These are phyloP conservation scores for Leptopilina clavipes DNA, from an alignment of 1,140 invertebrate species.

Conservation along the genomic window DNA sequence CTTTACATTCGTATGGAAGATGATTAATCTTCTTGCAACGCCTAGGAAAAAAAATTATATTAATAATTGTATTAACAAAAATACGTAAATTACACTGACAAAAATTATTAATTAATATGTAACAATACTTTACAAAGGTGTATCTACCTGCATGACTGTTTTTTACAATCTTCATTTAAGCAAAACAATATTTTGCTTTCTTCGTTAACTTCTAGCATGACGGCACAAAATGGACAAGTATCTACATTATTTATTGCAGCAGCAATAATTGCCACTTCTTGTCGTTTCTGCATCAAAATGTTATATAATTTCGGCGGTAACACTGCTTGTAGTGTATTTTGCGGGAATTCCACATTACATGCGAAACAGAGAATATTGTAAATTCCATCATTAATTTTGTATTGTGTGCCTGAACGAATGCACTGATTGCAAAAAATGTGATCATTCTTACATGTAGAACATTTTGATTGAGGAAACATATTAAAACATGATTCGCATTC, in stretches of 20 bases:
- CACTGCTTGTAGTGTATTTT: neutral
- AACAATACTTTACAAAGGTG: too few relatives aligned
- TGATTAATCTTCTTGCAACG: constrained; percentile 78
- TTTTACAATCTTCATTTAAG: constrained; percentile 79
- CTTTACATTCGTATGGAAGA: constrained; percentile 78
- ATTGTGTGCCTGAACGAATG: constrained; percentile 72
- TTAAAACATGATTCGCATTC: constrained; percentile 77
- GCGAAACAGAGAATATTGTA: constrained; percentile 73
- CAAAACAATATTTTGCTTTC: constrained; percentile 80
- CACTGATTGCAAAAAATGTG: constrained; percentile 80
- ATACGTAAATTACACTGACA: too few relatives aligned
- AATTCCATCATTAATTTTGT: constrained; percentile 75
- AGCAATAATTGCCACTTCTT: constrained; percentile 77
- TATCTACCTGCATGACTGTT: constrained; percentile 80
- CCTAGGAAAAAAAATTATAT: constrained; percentile 58
- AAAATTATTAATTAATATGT: too few relatives aligned
- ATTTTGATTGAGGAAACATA: constrained; percentile 76
- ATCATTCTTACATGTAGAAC: constrained; percentile 74
- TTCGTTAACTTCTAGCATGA: constrained; percentile 77
- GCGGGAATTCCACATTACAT: neutral
- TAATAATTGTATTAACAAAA: too few relatives aligned
- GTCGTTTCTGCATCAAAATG: constrained; percentile 73
- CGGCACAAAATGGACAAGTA: constrained; percentile 80
- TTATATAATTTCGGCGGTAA: constrained; percentile 69
- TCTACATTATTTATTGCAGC: constrained; percentile 79